Base-by-base conservation (phyloP, 2,888 invertebrate genomes). In the Drosophila stalkeri region DNA sequence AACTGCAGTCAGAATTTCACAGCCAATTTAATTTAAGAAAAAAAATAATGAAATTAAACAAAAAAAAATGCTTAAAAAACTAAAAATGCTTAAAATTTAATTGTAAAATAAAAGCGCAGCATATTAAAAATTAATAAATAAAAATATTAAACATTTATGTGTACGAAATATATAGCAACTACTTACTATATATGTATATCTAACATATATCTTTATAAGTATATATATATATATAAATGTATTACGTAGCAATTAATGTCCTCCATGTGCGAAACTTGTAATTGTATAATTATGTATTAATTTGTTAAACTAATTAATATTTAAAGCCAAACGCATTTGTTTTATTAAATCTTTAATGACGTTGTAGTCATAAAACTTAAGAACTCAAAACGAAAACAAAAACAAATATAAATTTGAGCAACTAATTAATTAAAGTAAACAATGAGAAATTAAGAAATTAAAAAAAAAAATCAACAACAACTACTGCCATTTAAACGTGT, bases 191-290 rank as follows among this genome's bases (percentile, higher is more conserved):
- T 39, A 43, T n/a, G 39, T 54, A 31, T 35, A 54, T 39, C 44
- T 55, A 59, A 75, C 54, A 37, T 43, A 33, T n/a, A 56, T 52
- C 52, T n/a, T 27, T 7, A 33, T 14, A 37, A 33, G 27, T 33
- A 35, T n/a, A 62, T 47, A 59, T 27, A 31, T 9, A 52, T 12
- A 47, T 47, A 51, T 51, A 60, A 70, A 69, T 84, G 83, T 89
- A 89, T 86, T 89, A 81, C 74, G 78, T 89, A 84, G 87, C 78
- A 76, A 87, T 89, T 75, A 77, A 85, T 86, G 89, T 91, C 91
- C 91, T 92, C 92, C 91, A 92, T 91, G 91, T 92, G 92, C 91
- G 91, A 91, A 91, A 91, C 73, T 69, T 66, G 65, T 73, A 68
- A 70, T 52, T 80, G 76, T 80, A 71, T 77, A 86, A 80, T 72